Evolutionary conservation across 2,888 invertebrate species (phyloP), one percentile per base, ranked within the genome.

Genomic region (Busseola fusca): DNA sequence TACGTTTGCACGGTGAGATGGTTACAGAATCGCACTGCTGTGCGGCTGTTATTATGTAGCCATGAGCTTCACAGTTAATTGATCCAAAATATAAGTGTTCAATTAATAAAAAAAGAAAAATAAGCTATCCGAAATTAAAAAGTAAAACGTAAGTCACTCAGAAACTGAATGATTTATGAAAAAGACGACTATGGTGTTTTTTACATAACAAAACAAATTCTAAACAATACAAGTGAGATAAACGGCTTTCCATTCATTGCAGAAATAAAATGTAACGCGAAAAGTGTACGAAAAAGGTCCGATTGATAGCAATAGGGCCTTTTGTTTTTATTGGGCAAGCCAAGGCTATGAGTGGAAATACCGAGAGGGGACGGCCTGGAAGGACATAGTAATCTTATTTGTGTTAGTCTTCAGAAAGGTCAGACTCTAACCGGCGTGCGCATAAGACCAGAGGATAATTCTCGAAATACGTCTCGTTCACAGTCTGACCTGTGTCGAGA

Each of bases 191-290:
- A 64, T 18, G 3, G 3, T 57, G 6, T 42, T n/a, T n/a, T 34
- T n/a, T 57, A n/a, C 0, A 50, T 40, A 1, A 34, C 6, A 57
- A 52, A 48, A 50, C 27, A 18, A 25, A 54, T 34, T 48, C 1
- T 16, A 34, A 45, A 59, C 64, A 64, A 48, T 52, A 5, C 52
- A 57, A 66, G 10, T 56, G 59, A 16, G 30, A 50, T 64, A 60
- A 50, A 64, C 0, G n/a, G n/a, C n/a, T 58, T 40, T 40, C 30
- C 2, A 30, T 52, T 67, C 3, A 59, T 52, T 34, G 3, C 18
- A 27, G 0, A 69, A 63, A 65, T 3, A 45, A 58, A 52, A 60
- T 14, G 1, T n/a, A 21, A 25, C 21, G 30, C 18, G 21, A 54
- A n/a, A 37, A 42, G 25, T 27, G n/a, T 50, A 30, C 10, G 2